Evolutionary conservation across 1,140 invertebrate genomes (phyloP), one percentile per base, ranked within the genome.

Genomic region (Papilio helenus): DNA sequence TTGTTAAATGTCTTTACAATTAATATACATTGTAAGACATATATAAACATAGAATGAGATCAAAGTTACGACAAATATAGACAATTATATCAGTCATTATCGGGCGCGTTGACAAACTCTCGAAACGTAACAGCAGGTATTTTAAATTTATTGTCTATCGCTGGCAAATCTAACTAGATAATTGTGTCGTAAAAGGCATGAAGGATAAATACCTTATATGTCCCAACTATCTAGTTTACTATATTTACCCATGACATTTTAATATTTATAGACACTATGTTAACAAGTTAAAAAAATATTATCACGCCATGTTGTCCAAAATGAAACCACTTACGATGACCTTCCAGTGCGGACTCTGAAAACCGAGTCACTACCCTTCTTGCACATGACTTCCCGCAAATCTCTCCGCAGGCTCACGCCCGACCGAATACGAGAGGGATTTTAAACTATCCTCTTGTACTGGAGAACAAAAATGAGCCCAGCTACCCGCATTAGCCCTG

Each of bases 121-220:
- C 26, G 61, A 68, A 68, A 68, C 61, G 14, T 68, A 68, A 7
- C 3, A 16, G 20, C 61, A 68, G 29, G 61, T 68, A 65, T 29
- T 65, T 68, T 29, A 68, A 68, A 68, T 68, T 68, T 68, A 68
- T 68, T 68, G 61, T 68, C 61, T 16, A 34, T 34, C 61, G 26
- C 23, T 68, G 16, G 61, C 26, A 68, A 68, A 29, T 68, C 61
- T 68, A 68, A 34, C 26, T 68, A 68, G 61, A 68, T 68, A 68
- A 68, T 68, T 68, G 61, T 68, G 34, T 23, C 61, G 12, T 34
- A 68, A 34, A 68, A 29, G 61, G 61, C 18, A 29, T 68, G 61
- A 68, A 68, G 61, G 61, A 68, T 68, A 68, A 34, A 34, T 68
- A 34, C 61, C 61, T 68, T 68, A 34, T 68, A 18, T 68, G 61